A percentile compares a stretch with the other conserved stretches of the same genome.
Evolutionary conservation across 2,888 invertebrate genomes (phyloP).

Genomic region (Agrilus mali): DNA sequence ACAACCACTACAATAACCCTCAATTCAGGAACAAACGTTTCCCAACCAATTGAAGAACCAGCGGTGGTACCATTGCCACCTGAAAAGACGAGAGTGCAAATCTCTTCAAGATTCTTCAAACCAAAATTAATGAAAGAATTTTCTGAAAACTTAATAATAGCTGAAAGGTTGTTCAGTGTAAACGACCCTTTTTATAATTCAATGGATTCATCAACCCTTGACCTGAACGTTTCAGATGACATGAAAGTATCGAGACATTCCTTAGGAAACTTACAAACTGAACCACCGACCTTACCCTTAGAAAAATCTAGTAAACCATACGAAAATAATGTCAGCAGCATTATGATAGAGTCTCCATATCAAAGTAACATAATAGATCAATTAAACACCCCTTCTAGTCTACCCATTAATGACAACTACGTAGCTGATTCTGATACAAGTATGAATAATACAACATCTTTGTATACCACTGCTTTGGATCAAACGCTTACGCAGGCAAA

Average conservation of each 20-base stretch:
- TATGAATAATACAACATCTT: conserved; percentile 27
- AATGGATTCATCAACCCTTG: conserved; percentile 25
- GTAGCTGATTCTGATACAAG: background rate
- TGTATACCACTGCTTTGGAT: conserved; percentile 39
- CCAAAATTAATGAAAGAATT: conserved; percentile 7
- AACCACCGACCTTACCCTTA: conserved; percentile 41
- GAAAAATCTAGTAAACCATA: conserved; percentile 27
- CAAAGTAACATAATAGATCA: conserved; percentile 32
- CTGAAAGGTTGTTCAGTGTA: conserved; percentile 20
- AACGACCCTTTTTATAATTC: conserved; percentile 14
- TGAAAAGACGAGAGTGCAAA: too few species aligned
- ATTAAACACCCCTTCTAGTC: background rate
- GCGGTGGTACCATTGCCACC: too few species aligned
- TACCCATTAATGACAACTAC: background rate
- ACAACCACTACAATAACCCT: too few species aligned
- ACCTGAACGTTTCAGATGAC: conserved; percentile 50
- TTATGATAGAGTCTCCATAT: conserved; percentile 10
- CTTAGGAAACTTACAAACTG: conserved; percentile 46
- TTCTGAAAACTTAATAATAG: conserved; percentile 25
- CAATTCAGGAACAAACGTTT: too few species aligned
- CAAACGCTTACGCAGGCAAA: conserved; percentile 35
- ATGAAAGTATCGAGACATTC: conserved; percentile 49
- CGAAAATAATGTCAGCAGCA: conserved; percentile 19
- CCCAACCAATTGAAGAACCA: too few species aligned
- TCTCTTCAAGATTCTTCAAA: too few species aligned